phyloP scores from a whole-genome alignment of 37 sponge, comb jelly and placozoan genomes.

The Trichoplax adhaerens region DNA sequence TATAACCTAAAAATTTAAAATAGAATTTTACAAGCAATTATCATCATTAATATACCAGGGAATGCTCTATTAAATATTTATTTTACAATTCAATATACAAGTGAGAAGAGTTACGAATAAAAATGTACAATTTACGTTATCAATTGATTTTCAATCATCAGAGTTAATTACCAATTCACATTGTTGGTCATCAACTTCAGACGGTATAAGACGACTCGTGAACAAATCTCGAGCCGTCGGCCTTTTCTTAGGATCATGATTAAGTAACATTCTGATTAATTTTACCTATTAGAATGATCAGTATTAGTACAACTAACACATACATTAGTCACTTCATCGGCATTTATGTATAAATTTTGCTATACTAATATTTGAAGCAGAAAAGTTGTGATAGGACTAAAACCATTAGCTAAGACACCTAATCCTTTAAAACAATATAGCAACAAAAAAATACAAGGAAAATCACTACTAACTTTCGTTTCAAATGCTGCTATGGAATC shows the following conservation, averaged over 20 bases:
- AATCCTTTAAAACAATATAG: background rate
- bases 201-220: slow-evolving; percentile 53
- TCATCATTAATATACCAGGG: no score
- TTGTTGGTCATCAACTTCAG: slow-evolving; percentile 68
- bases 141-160: no score
- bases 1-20: no score
- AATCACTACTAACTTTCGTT: no score
- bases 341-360: background rate
- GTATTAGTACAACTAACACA: background rate
- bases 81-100: no score
- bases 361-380: background rate
- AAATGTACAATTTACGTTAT: no score
- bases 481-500: no score
- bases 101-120: no score
- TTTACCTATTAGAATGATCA: slow-evolving; percentile 10
- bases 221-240: slow-evolving; percentile 64
- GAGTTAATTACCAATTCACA: no score
- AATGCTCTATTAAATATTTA: no score
- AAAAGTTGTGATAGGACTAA: background rate
- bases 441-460: background rate
- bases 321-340: background rate
- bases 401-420: slow-evolving; percentile 7
- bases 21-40: no score
- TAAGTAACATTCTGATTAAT: slow-evolving; percentile 34
- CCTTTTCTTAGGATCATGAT: slow-evolving; percentile 53